These are phyloP conservation scores for Archips xylosteana DNA, from an alignment of 2,888 invertebrate species.

Conservation along the genomic window DNA sequence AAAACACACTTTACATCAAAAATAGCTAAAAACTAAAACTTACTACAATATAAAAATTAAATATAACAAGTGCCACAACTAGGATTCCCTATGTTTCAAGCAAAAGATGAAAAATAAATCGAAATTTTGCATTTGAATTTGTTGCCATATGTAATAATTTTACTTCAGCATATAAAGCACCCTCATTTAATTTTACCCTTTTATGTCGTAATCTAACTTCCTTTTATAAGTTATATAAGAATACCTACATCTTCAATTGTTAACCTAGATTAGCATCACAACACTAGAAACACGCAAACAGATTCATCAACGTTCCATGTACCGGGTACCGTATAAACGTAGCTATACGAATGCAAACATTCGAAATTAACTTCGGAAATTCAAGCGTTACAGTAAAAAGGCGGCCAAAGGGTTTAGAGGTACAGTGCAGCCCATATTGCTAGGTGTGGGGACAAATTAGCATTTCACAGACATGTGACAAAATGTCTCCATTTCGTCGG, in stretches of 20 bases:
- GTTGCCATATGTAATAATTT: too few species aligned
- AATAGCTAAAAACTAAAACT: too few species aligned
- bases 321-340: neutral
- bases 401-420: slow-evolving; percentile 65
- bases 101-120: too few species aligned
- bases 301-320: slow-evolving; percentile 3
- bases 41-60: too few species aligned
- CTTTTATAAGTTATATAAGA: neutral
- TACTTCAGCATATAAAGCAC: too few species aligned
- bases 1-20: too few species aligned
- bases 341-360: slow-evolving; percentile 57
- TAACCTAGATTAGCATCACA: neutral
- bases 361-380: slow-evolving; percentile 63
- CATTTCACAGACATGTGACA: slow-evolving; percentile 80
- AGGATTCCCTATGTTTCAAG: too few species aligned
- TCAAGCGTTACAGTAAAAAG: slow-evolving; percentile 64
- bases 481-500: slow-evolving; percentile 68
- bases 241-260: neutral
- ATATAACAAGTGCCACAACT: too few species aligned
- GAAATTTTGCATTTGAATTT: too few species aligned
- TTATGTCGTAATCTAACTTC: neutral
- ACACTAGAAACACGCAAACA: neutral
- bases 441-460: slow-evolving; percentile 76
- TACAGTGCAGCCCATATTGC: slow-evolving; percentile 69
- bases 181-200: too few species aligned